Percentiles rank a stretch among this genome's conserved stretches.
Conservation (phyloP, 2,113 vertebrate genomes). For the Archilochus colubris region DNA sequence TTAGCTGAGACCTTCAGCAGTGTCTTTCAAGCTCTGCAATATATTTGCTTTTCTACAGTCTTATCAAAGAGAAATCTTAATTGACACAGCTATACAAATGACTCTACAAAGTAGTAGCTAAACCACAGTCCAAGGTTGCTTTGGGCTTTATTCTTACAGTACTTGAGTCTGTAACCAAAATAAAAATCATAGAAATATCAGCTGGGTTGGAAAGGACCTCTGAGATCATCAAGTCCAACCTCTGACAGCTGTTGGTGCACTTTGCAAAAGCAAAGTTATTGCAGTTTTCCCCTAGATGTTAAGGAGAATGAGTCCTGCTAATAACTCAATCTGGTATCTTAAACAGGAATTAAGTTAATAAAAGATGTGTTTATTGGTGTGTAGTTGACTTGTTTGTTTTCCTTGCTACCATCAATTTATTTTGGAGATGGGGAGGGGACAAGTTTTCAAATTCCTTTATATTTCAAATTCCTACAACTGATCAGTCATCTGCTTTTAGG, state of each 20-base stretch:
- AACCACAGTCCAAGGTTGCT: background rate
- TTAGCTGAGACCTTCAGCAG: background rate
- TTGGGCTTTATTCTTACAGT: background rate
- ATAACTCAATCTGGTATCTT: conserved; percentile 24
- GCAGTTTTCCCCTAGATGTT: background rate
- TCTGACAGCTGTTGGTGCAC: background rate
- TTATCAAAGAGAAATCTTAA: background rate
- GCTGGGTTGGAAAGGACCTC: no score
- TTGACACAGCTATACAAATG: background rate
- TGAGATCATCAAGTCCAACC: no score
- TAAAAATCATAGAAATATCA: no score
- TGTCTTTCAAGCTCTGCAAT: background rate
- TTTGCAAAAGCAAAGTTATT: background rate
- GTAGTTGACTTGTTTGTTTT: conserved; percentile 48
- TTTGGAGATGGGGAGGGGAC: background rate
- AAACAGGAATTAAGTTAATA: conserved; percentile 37
- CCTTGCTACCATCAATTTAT: background rate
- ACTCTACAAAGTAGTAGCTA: background rate
- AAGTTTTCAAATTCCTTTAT: background rate
- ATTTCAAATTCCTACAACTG: background rate
- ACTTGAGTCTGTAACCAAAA: background rate
- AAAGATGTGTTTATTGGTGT: conserved; percentile 33
- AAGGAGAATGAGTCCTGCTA: background rate
- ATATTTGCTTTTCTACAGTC: background rate
- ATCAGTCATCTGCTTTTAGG: background rate